A percentile compares a stretch with the other conserved stretches of the same genome.
These are phyloP conservation scores for Stenodema calcarata DNA, from an alignment of 2,888 invertebrate species.

Conservation along the genomic window DNA sequence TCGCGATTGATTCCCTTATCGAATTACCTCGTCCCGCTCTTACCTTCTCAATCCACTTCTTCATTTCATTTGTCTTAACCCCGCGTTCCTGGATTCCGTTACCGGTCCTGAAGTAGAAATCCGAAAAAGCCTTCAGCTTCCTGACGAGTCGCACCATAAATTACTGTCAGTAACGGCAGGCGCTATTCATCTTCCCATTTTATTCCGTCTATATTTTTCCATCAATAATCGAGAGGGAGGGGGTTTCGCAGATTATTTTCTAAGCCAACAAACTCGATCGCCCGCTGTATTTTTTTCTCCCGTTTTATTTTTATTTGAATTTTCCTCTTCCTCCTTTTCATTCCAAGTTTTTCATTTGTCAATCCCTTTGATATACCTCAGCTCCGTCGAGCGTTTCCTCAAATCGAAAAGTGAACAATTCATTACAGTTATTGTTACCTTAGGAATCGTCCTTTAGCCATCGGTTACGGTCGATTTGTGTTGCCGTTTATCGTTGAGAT, in stretches of 20 bases:
- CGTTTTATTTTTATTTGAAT: not conserved
- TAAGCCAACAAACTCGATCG: not conserved
- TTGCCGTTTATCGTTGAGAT: too few species aligned
- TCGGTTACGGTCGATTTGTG: too few species aligned
- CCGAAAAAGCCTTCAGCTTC: not conserved
- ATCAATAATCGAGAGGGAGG: not conserved
- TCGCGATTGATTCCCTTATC: not conserved
- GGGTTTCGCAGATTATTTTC: not conserved
- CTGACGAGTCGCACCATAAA: not conserved
- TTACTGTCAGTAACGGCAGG: not conserved
- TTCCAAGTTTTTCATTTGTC: not conserved
- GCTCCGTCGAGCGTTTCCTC: not conserved
- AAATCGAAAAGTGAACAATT: not conserved
- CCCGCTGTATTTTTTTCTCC: not conserved
- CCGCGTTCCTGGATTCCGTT: not conserved
- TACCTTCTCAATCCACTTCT: not conserved
- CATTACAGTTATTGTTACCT: not conserved
- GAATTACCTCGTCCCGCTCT: not conserved
- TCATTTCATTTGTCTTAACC: not conserved
- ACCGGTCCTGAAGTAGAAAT: not conserved
- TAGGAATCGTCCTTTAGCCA: too few species aligned
- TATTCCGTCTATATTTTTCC: not conserved
- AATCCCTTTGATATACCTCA: not conserved
- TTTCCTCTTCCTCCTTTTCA: not conserved
- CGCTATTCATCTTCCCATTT: not conserved